A percentile compares a stretch with the other conserved stretches of the same genome.
Evolutionary conservation across 2,797 vertebrate species (phyloP).

Genomic region (Molossus molossus): DNA sequence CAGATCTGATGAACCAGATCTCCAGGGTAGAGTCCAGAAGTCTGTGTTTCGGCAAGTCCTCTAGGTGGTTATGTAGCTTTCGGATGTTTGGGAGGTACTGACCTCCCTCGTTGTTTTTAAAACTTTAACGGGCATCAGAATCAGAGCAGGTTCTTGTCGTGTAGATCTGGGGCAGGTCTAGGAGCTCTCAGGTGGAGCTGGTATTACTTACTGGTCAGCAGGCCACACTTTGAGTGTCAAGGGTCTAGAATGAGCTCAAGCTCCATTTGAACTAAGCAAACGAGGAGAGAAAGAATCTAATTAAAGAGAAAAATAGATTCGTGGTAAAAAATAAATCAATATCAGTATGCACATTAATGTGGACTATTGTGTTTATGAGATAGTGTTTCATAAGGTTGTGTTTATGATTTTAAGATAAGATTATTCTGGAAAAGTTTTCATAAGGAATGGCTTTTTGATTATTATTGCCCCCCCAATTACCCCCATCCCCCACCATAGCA

Average conservation of each 20-base stretch:
- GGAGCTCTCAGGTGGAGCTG: background rate
- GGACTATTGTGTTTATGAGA: background rate
- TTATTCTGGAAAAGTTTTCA: constrained; percentile 40
- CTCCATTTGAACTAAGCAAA: background rate
- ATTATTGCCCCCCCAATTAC: background rate
- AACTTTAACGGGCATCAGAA: background rate
- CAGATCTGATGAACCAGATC: background rate
- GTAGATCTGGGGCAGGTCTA: background rate
- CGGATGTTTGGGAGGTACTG: background rate
- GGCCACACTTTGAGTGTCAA: background rate
- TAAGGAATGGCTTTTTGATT: constrained; percentile 15
- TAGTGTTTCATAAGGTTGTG: background rate
- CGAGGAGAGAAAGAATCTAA: background rate
- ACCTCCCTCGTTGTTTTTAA: background rate
- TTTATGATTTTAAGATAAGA: constrained; percentile 36
- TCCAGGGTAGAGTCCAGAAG: background rate
- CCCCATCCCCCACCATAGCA: background rate
- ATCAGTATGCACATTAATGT: background rate
- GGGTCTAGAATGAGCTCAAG: background rate
- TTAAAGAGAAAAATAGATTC: background rate
- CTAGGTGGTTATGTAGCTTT: background rate
- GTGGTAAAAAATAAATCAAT: background rate
- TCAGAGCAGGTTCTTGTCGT: background rate
- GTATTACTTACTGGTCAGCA: background rate
- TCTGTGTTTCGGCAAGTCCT: background rate